Evolutionary conservation across 2,797 vertebrate species (phyloP), one percentile per base, ranked within the genome.

Genomic region (Botia kubotai): DNA sequence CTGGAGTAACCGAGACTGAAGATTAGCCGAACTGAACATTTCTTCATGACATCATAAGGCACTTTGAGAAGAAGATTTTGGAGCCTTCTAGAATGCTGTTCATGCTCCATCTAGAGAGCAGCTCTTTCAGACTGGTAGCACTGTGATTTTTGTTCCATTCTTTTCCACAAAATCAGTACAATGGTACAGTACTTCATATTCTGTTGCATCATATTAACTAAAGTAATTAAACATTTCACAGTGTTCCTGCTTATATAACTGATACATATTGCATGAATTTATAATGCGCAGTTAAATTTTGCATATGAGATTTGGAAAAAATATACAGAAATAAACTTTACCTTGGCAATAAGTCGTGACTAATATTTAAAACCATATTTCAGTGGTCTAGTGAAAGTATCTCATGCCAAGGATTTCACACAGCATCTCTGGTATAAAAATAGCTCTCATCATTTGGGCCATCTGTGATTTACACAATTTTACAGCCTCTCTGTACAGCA

Each of bases 71-170:
- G 48, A 68, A 72, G 33, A 17, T 53, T 65, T 43, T 57, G 33
- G 69, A 72, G 53, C 66, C 66, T 65, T 66, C 52, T 26, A 46
- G 33, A 60, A 60, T 11, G 0, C 46, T 62, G 53, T 65, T 43
- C 7, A n/a, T 57, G 13, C 46, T 83, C 72, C 11, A 29, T 26
- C 26, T 74, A 62, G 48, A 66, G 72, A 83, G 72, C 53, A 43
- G 21, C 26, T 48, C 50, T 80, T 81, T 69, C 65, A 43, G 74
- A 73, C 78, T 65, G 29, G 53, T 72, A 81, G 81, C 81, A 82
- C 82, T 86, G 83, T 84, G 83, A 84, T 70, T 81, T 78, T 81
- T 60, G 23, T 79, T 78, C 65, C 14, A 62, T 60, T 77, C 8
- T 80, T 68, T 68, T 2, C 14, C 50, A 53, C 50, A n/a, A 71